Evolutionary conservation across 1,140 invertebrate species (phyloP), one percentile per base, ranked within the genome.

Genomic region (Drosophila fuyamai): DNA sequence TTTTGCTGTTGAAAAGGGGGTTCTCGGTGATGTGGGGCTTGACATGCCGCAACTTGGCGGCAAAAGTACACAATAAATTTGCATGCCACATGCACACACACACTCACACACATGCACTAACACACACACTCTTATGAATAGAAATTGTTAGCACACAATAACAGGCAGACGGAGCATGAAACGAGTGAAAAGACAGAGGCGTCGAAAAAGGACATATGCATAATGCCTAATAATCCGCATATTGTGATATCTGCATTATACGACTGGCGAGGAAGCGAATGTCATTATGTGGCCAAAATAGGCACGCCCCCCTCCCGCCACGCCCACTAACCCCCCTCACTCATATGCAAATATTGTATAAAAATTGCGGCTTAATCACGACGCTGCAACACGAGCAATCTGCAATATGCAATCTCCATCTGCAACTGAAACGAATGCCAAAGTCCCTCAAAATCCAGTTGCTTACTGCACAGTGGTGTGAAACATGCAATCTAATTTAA

Each of bases 201-300:
- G 32, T 12, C 29, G 36, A 27, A 32, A 14, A 14, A n/a, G 48
- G 18, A 76, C 65, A 82, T 50, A 60, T 83, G 84, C 84, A 89
- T 88, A 88, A 88, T 88, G 80, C 84, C 84, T 88, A 90, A 90
- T 88, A 88, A 88, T 88, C 84, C 84, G 84, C 84, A 89, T 89
- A 88, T 88, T 88, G 84, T 88, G 78, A 81, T 89, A 81, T 88
- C 84, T 89, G 77, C 80, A 89, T 88, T 89, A 84, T 84, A 89
- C 63, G 60, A 75, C 57, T 83, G 72, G 60, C 73, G 44, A 67
- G 23, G 23, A 12, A 48, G 53, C 79, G 85, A 88, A 88, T 89
- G 77, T 75, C 77, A 89, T 88, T 88, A 88, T 88, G 60, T 66
- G 74, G 73, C 63, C 51, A 53, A 18, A 43, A 47, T 32, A 32